Base-by-base conservation (phyloP, 2,797 vertebrate species). In the Coranthus polyacanthus region DNA sequence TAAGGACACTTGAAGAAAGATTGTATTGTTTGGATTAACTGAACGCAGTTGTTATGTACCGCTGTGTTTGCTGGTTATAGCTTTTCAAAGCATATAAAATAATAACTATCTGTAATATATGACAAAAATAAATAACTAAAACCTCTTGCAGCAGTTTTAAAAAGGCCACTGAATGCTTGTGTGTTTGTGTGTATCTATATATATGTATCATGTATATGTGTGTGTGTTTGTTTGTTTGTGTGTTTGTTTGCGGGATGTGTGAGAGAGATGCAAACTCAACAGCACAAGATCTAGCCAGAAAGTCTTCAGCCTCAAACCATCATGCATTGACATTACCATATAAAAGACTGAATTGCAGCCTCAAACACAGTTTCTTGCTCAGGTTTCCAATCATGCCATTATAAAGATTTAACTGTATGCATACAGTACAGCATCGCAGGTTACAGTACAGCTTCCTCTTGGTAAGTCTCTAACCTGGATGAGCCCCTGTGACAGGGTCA, bases 1-100 rank as follows among this genome's bases (percentile, higher is more conserved):
- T 95, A 95, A 95, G 94, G 94, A 93, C 94, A 95, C 94, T 95
- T 95, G 88, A 91, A 93, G 87, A 88, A 93, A 80, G 89, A 91
- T 92, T 89, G 91, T 90, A 89, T 91, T 74, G 80, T 89, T 90
- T 90, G 89, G 84, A 85, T 80, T 64, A 88, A 90, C 78, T 85
- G 57, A 91, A 89, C 62, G 78, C 83, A 84, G 78, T 87, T 85
- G 81, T 82, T 85, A 85, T 92, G 83, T 79, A 87, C 79, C 74
- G 60, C 85, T 66, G 84, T 83, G 84, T 89, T 79, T 86, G 87
- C 82, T 91, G 87, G 83, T 89, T 86, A 83, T 73, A 86, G 78
- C 90, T 76, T 73, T 49, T 77, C 71, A 87, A 88, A 90, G 85
- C 80, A 83, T 84, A 83, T 37, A 77, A 89, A 90, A 82, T 59